phyloP scores from a whole-genome alignment of 2,113 vertebrate species.

The Mormyrus iriodes region DNA sequence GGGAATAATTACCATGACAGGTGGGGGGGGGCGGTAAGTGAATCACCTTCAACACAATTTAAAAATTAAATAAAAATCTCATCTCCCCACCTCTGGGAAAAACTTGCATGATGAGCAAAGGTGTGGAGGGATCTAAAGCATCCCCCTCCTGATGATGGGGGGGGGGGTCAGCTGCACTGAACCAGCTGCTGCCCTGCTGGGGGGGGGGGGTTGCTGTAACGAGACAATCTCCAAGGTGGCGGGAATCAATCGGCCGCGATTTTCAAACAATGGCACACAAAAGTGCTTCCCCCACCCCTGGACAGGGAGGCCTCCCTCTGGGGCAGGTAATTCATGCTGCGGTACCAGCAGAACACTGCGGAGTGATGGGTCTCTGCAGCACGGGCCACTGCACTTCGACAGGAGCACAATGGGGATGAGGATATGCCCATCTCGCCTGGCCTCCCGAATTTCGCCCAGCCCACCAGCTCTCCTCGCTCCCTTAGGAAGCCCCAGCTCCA shows the following conservation, averaged over 20 bases:
- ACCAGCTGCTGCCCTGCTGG: not conserved
- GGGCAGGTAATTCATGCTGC: not conserved
- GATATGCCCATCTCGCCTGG: no score
- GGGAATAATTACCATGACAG: not conserved
- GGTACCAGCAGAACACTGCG: not conserved
- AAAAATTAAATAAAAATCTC: not conserved
- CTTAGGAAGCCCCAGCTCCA: no score
- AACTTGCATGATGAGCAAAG: no score
- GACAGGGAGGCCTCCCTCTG: no score
- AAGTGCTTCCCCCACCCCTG: no score
- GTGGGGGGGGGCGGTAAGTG: not conserved
- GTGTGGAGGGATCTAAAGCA: not conserved
- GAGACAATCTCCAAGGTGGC: slow-evolving; percentile 5
- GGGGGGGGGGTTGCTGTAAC: no score
- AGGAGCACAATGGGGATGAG: no score
- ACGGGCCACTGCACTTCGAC: no score
- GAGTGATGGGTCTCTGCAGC: not conserved
- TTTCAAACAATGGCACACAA: not conserved
- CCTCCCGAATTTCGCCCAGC: no score
- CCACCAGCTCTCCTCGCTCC: no score
- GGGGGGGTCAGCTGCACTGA: not conserved
- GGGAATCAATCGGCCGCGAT: not conserved
- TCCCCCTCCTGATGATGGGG: no score
- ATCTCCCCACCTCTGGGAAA: no score
- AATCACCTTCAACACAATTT: not conserved